phyloP scores from a whole-genome alignment of 2,888 invertebrate genomes.

The Allophyes oxyacanthae region DNA sequence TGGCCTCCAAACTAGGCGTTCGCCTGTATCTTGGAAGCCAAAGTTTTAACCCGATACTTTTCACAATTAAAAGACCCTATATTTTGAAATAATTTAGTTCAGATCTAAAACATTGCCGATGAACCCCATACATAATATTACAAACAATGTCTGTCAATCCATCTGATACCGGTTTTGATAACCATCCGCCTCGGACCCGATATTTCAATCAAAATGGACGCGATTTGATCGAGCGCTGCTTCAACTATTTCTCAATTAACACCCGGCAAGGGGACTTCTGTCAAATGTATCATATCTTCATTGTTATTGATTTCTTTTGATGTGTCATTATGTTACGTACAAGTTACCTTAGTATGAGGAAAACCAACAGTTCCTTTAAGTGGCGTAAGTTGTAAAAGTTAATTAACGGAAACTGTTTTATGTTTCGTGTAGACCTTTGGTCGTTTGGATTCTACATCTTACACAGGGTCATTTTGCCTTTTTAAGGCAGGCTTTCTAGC shows the following conservation, averaged over 20 bases:
- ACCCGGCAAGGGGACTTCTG: constrained; percentile 1
- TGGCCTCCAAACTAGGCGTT: too few species aligned
- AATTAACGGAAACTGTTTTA: too few species aligned
- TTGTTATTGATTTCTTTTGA: constrained; percentile 9
- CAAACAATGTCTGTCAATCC: constrained; percentile 8
- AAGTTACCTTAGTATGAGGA: too few species aligned
- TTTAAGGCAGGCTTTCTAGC: too few species aligned
- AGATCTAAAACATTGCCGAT: neutral
- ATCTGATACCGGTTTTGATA: constrained; percentile 31
- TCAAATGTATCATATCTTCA: constrained; percentile 5
- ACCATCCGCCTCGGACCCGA: constrained; percentile 20
- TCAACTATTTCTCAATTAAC: constrained; percentile 34
- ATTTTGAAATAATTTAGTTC: neutral
- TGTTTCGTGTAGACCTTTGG: too few species aligned
- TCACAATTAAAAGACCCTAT: too few species aligned
- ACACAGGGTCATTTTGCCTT: too few species aligned
- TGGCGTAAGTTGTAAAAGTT: too few species aligned
- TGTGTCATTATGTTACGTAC: neutral
- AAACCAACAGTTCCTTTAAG: too few species aligned
- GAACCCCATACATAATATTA: neutral
- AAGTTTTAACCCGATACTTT: too few species aligned
- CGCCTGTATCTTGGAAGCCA: too few species aligned
- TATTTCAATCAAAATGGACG: constrained; percentile 30
- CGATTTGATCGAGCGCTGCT: constrained; percentile 42
- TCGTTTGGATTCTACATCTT: too few species aligned